Base-by-base conservation (phyloP, 2,113 vertebrate genomes). In the Rhinopomastus cyanomelas region DNA sequence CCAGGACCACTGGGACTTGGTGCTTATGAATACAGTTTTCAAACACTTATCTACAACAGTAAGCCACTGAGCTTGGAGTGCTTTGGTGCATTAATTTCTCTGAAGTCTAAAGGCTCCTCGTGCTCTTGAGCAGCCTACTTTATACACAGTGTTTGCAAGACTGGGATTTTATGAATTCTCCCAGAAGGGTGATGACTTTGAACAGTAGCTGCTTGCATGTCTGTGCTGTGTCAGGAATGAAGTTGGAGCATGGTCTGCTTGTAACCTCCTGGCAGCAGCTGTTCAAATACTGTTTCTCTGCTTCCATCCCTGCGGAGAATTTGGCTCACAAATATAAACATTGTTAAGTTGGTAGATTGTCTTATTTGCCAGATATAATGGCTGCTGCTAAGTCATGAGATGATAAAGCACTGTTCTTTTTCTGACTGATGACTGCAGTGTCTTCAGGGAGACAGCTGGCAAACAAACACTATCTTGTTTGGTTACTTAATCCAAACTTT, bases 281-380 rank as follows among this genome's bases (percentile, higher is more conserved):
- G 81, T 91, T 92, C 90, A 96, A 95, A 90, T 87, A 86, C 48
- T 92, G 53, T 84, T 88, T 78, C 59, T 84, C 52, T 11, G 4
- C 77, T 78, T 90, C 62, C 44, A 81, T 65, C 77, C 59, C 74
- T 75, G 66, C 65, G 81, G 80, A 94, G 61, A 85, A 81, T 88
- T 88, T 86, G 67, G 30, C 77, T 92, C 36, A 81, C 65, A 85
- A 74, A 55, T 88, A 71, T 34, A 78, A 90, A 75, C 1, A 1
- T 29, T 81, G 11, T 49, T 44, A 77, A 68, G 12, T 42, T 1
- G 4, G 9, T 89, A 79, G 44, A 30, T 81, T 1, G 12, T 91
- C 49, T 77, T 77, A 66, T 72, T 75, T 83, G 39, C 55, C 84
- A 76, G 83, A 88, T 84, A 37, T 88, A 77, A 77, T 1, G 7